Conservation (phyloP, 2,113 vertebrate genomes). For the Brienomyrus longianalis region DNA sequence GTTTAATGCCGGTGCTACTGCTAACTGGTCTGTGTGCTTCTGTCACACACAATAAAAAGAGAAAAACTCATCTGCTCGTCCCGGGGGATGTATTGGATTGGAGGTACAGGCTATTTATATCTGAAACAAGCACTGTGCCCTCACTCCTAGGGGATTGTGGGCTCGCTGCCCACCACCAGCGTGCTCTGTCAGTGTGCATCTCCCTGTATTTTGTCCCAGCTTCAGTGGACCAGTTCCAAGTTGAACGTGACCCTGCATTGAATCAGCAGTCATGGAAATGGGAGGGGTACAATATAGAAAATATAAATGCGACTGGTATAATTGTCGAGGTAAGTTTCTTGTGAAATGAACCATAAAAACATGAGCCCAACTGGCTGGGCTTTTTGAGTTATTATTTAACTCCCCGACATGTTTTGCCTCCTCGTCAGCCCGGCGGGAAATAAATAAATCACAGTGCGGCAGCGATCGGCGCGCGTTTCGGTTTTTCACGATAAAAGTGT, state of each 20-base stretch:
- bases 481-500: neutral
- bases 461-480: neutral
- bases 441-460: conserved; percentile 3
- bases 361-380: neutral
- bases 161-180: neutral
- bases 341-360: neutral
- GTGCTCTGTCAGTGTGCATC: neutral
- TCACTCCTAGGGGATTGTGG: neutral
- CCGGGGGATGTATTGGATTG: neutral
- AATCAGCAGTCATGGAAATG: neutral
- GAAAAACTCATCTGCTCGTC: neutral
- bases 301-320: neutral
- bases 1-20: neutral
- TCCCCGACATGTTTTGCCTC: neutral
- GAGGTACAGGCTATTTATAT: neutral
- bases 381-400: neutral
- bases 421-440: neutral
- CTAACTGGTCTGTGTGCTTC: neutral
- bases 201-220: neutral
- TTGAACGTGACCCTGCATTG: neutral
- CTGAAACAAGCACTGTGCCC: neutral
- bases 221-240: neutral
- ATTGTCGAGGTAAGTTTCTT: neutral
- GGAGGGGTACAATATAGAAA: no score
- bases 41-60: neutral